These are phyloP conservation scores for Upupa epops DNA, from an alignment of 2,113 vertebrate genomes.

Conservation along the genomic window DNA sequence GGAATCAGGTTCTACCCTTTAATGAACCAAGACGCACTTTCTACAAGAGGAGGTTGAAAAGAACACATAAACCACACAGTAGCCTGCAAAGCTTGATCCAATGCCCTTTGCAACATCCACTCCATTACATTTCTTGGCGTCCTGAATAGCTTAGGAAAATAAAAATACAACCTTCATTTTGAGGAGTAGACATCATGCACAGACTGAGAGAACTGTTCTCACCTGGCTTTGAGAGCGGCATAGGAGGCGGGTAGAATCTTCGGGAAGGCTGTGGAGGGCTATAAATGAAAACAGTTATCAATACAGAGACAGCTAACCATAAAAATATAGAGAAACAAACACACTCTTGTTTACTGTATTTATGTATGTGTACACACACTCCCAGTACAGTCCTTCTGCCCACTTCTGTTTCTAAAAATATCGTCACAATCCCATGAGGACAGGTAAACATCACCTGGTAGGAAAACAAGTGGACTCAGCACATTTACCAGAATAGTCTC, in stretches of 20 bases:
- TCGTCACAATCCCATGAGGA: neutral
- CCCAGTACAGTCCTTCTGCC: neutral
- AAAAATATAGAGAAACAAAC: neutral
- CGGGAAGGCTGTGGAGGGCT: conserved; percentile 90
- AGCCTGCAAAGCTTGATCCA: neutral
- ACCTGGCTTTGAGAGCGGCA: conserved; percentile 98
- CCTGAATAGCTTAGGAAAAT: neutral
- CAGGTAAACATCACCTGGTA: neutral
- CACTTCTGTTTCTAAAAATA: neutral
- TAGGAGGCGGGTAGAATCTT: conserved; percentile 93
- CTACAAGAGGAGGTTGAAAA: neutral
- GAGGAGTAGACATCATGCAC: neutral
- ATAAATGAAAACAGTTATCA: neutral
- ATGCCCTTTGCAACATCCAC: neutral
- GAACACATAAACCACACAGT: neutral
- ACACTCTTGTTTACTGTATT: neutral
- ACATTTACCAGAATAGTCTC: neutral
- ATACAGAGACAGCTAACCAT: neutral
- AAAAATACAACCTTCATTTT: neutral
- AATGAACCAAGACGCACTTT: neutral
- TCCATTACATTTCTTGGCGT: neutral
- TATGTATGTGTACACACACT: neutral
- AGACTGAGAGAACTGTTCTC: conserved; percentile 13
- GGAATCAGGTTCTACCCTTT: neutral
- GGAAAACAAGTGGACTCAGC: neutral